These are phyloP conservation scores for Leptopterna dolabrata DNA, from an alignment of 2,888 invertebrate species.

Conservation along the genomic window DNA sequence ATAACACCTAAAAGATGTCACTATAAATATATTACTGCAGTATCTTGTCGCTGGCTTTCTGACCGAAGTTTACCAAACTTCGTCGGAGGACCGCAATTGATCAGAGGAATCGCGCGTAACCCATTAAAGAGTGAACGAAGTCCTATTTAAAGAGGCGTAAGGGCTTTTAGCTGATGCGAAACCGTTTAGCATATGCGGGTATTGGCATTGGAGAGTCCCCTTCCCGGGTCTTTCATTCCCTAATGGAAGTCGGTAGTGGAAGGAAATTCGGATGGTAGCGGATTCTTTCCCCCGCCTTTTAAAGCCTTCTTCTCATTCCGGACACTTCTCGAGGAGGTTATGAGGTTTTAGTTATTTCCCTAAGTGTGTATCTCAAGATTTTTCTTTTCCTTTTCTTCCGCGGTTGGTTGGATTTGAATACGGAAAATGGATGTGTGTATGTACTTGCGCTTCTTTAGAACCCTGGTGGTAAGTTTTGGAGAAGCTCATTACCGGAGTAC, in stretches of 20 bases:
- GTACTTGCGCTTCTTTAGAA: too few relatives aligned
- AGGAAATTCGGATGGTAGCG: neutral
- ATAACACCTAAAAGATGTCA: too few relatives aligned
- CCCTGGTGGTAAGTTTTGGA: too few relatives aligned
- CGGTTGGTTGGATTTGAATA: neutral
- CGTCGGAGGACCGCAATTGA: neutral
- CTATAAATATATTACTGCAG: too few relatives aligned
- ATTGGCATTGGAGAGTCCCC: neutral
- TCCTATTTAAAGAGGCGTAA: neutral
- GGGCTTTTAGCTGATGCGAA: conserved; percentile 3
- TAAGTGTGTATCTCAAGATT: neutral
- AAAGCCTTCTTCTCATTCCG: neutral
- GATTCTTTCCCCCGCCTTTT: neutral
- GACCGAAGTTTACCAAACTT: too few relatives aligned
- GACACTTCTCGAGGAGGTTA: neutral
- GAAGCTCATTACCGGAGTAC: too few relatives aligned
- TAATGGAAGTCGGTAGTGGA: neutral
- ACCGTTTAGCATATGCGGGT: neutral
- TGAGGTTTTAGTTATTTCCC: neutral
- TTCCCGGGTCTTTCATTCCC: neutral
- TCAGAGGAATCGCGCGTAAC: neutral
- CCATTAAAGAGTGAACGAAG: neutral
- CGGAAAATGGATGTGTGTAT: too few relatives aligned
- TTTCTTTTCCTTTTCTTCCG: neutral
- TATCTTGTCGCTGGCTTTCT: too few relatives aligned